Base-by-base conservation (phyloP, 2,888 invertebrate species). In the Drosophila gaucha region DNA sequence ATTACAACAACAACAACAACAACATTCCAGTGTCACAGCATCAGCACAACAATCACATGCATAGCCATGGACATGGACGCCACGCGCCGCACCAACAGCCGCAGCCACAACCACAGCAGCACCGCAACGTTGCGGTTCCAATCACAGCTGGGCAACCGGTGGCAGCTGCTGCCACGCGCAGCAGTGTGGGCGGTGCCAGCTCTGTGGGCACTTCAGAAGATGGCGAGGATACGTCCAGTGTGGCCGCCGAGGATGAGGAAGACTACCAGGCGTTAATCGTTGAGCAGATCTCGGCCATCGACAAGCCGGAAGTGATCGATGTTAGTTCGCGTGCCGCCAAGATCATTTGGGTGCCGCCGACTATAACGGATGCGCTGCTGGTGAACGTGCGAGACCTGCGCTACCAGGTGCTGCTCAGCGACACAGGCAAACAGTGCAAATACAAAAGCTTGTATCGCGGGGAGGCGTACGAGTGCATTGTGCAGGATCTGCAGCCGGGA, bases 391-490 rank as follows among this genome's bases (percentile, higher is more conserved):
- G 84, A 4, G 90, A 91, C 47, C 92, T 97, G 74, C 94, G 95
- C 33, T 97, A 97, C 91, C 96, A 97, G 90, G 95, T 97, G 67
- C 93, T 96, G 70, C 93, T 97, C 70, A 95, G 95, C 83, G 97
- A 95, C 89, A 94, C 94, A 80, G 94, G 94, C 63, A 94, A 96
- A 88, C 96, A 96, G 79, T 96, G 96, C 89, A 95, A 96, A 89
- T 97, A 96, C 92, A 96, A 96, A 92, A 95, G 95, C 68, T 95
- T 97, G 74, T 97, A 96, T 91, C 95, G 94, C 79, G 96, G 97
- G 44, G 93, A 94, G 74, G 95, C 95, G 28, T 93, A 95, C 59
- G 95, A 95, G 41, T 96, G 96, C 92, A 94, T 95, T 80, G 95
- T 97, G 69, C 95, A 96, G 90, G 97, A 97, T 92, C 93, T 97